Evolutionary conservation across 2,888 invertebrate genomes (phyloP).

Genomic region (Atrina japonica): DNA sequence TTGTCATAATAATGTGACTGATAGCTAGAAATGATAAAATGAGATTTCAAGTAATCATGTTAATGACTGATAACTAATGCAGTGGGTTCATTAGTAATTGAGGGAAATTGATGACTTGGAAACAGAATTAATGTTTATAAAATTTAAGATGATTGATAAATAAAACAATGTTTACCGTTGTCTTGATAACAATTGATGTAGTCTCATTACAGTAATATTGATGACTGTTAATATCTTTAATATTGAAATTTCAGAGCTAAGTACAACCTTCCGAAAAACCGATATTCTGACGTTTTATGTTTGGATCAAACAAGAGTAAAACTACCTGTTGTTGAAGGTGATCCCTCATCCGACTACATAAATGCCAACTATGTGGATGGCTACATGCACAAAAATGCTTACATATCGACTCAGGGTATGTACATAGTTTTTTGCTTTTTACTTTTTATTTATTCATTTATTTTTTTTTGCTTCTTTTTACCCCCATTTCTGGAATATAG

Average conservation of each 20-base stretch:
- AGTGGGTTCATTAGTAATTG: no score
- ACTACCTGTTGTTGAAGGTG: constrained; percentile 83
- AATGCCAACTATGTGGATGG: constrained; percentile 99
- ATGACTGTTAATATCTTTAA: neutral
- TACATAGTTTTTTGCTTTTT: neutral
- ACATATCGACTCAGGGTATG: constrained; percentile 97
- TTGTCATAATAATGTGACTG: no score
- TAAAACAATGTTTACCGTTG: no score
- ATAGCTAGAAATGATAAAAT: no score
- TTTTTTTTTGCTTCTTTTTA: neutral
- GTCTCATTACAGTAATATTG: no score
- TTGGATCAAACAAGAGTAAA: constrained; percentile 97
- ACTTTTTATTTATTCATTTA: constrained; percentile 6
- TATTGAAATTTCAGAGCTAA: constrained; percentile 68
- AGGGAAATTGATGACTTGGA: no score
- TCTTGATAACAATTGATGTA: neutral
- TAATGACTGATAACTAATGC: no score
- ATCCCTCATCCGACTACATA: constrained; percentile 89
- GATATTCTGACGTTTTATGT: constrained; percentile 97
- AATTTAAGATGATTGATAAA: no score
- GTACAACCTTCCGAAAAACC: constrained; percentile 81
- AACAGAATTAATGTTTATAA: no score
- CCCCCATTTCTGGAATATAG: no score
- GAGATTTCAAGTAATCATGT: no score
- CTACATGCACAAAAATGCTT: constrained; percentile 98